Evolutionary conservation across 1,140 invertebrate species (phyloP), one percentile per base, ranked within the genome.

Genomic region (Charaxes varanes): DNA sequence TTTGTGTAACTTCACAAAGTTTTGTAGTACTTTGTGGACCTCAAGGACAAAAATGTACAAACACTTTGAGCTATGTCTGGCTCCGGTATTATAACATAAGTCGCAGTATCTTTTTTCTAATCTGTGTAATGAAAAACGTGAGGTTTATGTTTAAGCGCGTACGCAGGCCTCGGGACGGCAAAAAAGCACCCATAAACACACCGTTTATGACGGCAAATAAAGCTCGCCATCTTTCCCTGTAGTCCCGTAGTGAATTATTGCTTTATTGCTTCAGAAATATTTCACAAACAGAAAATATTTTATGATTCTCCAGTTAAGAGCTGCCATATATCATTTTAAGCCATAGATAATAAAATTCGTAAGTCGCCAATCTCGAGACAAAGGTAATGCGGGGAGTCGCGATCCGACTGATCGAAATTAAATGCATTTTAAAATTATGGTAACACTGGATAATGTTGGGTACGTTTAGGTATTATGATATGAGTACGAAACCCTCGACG

Each of bases 201-300:
- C 53, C 67, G 68, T 82, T 82, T 82, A 82, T 74, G 78, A 62
- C 74, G 57, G 78, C 73, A 80, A 78, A 82, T 82, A 82, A 82
- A 82, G 67, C 73, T 60, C 54, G 76, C 69, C 66, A 63, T 78
- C 73, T 82, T n/a, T 79, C 76, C 70, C 70, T 64, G 76, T 74
- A 74, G 77, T 69, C 77, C 66, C 72, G 77, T 77, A 76, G 71
- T 82, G 78, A 82, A 78, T 80, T 82, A 82, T 80, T 78, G 76
- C 78, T 82, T 82, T 82, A 82, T 82, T 80, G 78, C 78, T 60
- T 80, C 73, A 74, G 78, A 77, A 82, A 82, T 80, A 80, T 82
- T 82, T 80, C 68, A 78, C 78, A 82, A 82, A 82, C 78, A 78
- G 78, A 82, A 82, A 82, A 82, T 80, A 80, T 82, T 82, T 82